Evolutionary conservation across 2,113 vertebrate genomes (phyloP).

Genomic region (Lichenostomus cassidix): DNA sequence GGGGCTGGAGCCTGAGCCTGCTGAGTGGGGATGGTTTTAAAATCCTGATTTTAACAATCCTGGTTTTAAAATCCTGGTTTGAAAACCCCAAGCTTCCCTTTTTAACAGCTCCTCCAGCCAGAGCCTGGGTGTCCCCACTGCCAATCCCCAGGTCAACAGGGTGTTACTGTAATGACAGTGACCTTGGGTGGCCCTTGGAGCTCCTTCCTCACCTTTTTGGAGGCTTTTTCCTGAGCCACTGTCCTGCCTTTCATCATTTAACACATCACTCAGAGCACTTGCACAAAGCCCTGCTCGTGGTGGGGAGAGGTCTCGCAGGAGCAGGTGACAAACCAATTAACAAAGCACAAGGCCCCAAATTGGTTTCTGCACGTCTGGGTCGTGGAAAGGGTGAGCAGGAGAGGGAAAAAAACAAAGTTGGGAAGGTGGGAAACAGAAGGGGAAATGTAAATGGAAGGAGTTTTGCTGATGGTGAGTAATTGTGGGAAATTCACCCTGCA

Average conservation of each 20-base stretch:
- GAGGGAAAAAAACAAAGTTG: neutral
- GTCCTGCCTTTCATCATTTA: constrained; percentile 72
- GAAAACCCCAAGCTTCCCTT: neutral
- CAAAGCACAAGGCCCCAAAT: constrained; percentile 49
- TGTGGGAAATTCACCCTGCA: neutral
- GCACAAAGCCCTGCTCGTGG: neutral
- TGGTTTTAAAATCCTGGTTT: no score
- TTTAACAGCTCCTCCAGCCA: constrained; percentile 17
- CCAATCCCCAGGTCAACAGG: neutral
- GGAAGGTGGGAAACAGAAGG: neutral
- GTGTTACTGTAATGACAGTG: constrained; percentile 61
- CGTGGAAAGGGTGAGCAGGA: neutral
- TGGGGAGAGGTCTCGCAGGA: constrained; percentile 65
- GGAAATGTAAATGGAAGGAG: neutral
- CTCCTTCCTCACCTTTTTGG: constrained; percentile 46
- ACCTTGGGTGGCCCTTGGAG: constrained; percentile 49
- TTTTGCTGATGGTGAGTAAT: neutral
- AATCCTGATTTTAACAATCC: neutral
- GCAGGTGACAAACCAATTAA: constrained; percentile 74
- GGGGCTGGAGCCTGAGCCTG: neutral
- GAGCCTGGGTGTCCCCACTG: neutral
- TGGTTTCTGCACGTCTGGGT: constrained; percentile 12
- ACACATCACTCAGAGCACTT: constrained; percentile 71
- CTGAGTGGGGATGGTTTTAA: neutral
- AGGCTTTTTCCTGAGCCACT: constrained; percentile 50